A percentile compares a stretch with the other conserved stretches of the same genome.
These are phyloP conservation scores for Glyphotaelius pellucidus DNA, from an alignment of 2,888 invertebrate genomes.

Conservation along the genomic window DNA sequence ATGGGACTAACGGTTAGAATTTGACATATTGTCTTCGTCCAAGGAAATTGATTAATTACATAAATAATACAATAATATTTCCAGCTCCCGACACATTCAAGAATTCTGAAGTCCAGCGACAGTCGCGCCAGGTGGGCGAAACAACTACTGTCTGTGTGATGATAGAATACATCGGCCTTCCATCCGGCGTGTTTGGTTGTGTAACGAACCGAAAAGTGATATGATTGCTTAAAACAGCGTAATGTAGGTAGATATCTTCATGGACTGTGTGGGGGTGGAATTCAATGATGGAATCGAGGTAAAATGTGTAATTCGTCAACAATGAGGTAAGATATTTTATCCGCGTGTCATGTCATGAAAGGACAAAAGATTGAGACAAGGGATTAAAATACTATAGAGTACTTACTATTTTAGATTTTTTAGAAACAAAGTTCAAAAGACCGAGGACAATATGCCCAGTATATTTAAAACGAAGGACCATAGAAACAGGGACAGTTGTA, in stretches of 20 bases:
- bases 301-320: not conserved
- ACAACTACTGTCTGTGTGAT: not conserved
- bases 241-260: not conserved
- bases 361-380: too few species aligned
- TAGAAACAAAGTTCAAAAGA: too few species aligned
- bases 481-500: too few species aligned
- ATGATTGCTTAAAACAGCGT: not conserved
- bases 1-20: not conserved
- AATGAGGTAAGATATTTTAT: not conserved
- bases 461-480: too few species aligned
- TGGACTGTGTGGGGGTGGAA: not conserved
- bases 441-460: too few species aligned
- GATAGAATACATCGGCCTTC: not conserved
- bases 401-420: too few species aligned
- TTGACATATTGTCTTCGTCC: not conserved
- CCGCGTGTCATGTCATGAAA: not conserved
- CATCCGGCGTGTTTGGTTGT: not conserved
- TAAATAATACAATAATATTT: not conserved
- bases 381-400: not conserved
- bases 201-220: not conserved
- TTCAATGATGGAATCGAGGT: not conserved
- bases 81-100: not conserved
- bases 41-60: not conserved
- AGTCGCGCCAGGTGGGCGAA: not conserved
- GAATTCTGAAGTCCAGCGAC: not conserved